Base-by-base conservation (phyloP, 2,888 invertebrate species). In the Steinernema scapterisci region DNA sequence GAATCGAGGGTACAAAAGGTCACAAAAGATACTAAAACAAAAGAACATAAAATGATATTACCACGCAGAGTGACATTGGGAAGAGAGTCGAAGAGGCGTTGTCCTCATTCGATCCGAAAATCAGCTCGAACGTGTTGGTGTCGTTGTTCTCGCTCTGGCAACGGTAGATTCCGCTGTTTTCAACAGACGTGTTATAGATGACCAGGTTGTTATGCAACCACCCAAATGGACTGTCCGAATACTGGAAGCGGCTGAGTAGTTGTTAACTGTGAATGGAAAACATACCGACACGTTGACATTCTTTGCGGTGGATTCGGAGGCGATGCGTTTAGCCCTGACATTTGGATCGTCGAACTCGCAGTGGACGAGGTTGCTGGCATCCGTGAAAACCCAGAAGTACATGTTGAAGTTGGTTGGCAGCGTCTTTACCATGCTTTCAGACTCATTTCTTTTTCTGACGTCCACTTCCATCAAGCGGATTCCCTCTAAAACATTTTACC, bases 401-500 rank as follows among this genome's bases (percentile, higher is more conserved):
- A 54, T 25, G 54, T 54, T 25, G 54, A 5, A 21, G 25, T 21
- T 21, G 25, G 54, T 16, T 54, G 11, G 16, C 5, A 54, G 21
- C 25, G 13, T 11, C 25, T 54, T 54, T 2, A 23, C 13, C 2
- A 25, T 54, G 3, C 5, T 25, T 5, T 21, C 25, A 13, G 54
- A 5, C 21, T 54, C 21, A 25, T 25, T 21, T 21, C 19, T 25
- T 25, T 54, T 11, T 6, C 54, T 7, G 2, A 54, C 23, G 25
- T 54, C 54, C 23, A 54, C 54, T 54, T 54, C 54, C 13, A 54
- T 54, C 3, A 19, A 25, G 5, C 19, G 23, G 5, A 11, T 16
- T 54, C 54, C 54, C 5, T 54, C 54, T 54, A 25, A 21, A 54
- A 54, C n/a, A n/a, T n/a, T n/a, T n/a, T n/a, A n/a, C n/a, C n/a